Conservation (phyloP, 2,888 invertebrate genomes). For the Argyra leucocephala region DNA sequence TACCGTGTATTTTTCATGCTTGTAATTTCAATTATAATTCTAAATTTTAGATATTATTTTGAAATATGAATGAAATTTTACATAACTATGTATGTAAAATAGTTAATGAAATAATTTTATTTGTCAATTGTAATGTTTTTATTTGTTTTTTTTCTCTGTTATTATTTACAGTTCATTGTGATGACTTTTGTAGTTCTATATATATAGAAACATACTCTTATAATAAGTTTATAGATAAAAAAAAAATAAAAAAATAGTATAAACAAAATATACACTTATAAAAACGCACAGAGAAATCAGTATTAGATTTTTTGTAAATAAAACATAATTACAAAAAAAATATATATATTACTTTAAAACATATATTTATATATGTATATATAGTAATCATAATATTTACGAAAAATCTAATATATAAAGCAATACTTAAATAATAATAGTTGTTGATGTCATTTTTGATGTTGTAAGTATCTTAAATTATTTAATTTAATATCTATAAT, state of each 20-base stretch:
- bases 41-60: too few species aligned
- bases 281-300: constrained; percentile 25
- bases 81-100: neutral
- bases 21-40: too few species aligned
- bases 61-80: too few species aligned
- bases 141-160: constrained; percentile 9
- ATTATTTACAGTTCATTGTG: constrained; percentile 8
- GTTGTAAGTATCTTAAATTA: neutral
- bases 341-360: neutral
- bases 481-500: neutral
- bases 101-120: constrained; percentile 10
- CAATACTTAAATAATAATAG: neutral
- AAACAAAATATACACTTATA: neutral
- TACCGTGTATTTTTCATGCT: too few species aligned
- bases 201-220: neutral
- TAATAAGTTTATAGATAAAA: neutral
- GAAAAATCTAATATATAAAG: neutral
- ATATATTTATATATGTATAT: neutral
- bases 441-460: constrained; percentile 3
- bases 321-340: constrained; percentile 18
- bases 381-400: neutral
- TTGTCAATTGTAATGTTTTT: constrained; percentile 14
- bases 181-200: neutral
- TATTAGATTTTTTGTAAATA: constrained; percentile 20
- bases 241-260: neutral